These are phyloP conservation scores for Phalacrocorax aristotelis DNA, from an alignment of 2,113 vertebrate genomes.

Conservation along the genomic window DNA sequence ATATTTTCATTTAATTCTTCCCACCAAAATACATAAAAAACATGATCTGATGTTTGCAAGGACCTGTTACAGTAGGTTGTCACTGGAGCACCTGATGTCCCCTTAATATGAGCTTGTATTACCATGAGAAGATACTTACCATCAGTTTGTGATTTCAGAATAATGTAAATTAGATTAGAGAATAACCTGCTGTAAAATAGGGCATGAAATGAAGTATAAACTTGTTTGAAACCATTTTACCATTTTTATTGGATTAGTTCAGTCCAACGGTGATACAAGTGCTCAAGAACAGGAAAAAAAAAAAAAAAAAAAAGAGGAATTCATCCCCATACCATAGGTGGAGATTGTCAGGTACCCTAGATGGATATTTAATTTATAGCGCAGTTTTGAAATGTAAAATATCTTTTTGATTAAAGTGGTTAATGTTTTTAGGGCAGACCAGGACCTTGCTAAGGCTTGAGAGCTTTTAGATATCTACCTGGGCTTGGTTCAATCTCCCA, in stretches of 20 bases:
- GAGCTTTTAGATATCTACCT: not conserved
- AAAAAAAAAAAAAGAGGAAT: not conserved
- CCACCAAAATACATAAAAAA: not conserved
- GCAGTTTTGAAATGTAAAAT: not conserved
- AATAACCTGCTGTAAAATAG: slow-evolving; percentile 31
- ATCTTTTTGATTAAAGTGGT: not conserved
- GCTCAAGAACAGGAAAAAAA: not conserved
- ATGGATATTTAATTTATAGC: not conserved
- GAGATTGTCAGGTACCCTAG: not conserved
- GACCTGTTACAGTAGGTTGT: not conserved
- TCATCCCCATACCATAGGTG: not conserved
- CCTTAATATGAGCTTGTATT: slow-evolving; percentile 32
- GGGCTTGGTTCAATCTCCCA: not conserved
- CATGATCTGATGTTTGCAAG: not conserved
- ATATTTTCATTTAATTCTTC: not conserved
- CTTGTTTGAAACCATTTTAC: not conserved
- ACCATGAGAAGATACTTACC: slow-evolving; percentile 18
- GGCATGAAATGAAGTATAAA: slow-evolving; percentile 12
- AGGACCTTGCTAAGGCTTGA: not conserved
- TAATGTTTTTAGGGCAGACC: not conserved
- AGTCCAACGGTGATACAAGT: not conserved
- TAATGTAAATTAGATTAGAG: slow-evolving; percentile 46
- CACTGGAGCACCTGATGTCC: not conserved
- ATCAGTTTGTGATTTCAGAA: slow-evolving; percentile 13
- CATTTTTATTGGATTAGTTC: slow-evolving; percentile 34